Percentiles rank a stretch among this genome's conserved stretches.
Conservation (phyloP, 2,113 vertebrate genomes). For the Onychostruthus taczanowskii region DNA sequence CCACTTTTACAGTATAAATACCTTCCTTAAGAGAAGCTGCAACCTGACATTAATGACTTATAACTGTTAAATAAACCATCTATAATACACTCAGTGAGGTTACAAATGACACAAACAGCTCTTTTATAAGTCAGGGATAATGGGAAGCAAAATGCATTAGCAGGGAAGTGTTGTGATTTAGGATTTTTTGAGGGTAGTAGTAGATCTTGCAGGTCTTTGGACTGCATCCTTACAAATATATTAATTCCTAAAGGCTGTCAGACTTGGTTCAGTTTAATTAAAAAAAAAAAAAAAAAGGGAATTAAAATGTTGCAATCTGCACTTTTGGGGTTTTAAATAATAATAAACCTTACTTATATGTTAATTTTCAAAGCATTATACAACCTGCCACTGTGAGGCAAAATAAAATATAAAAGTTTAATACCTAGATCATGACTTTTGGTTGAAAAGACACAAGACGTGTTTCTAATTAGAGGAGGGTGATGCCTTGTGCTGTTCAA, state of each 20-base stretch:
- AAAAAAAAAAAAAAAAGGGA: neutral
- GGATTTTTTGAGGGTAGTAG: neutral
- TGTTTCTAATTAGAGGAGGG: neutral
- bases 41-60: neutral
- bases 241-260: neutral
- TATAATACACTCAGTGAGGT: neutral
- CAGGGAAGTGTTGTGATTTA: neutral
- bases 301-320: neutral
- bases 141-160: neutral
- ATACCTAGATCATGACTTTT: neutral
- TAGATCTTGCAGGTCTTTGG: neutral
- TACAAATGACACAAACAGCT: neutral
- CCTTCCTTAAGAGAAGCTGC: neutral
- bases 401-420: neutral
- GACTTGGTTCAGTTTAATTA: neutral
- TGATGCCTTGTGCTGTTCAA: neutral
- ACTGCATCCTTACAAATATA: neutral
- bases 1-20: neutral
- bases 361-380: neutral
- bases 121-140: slow-evolving; percentile 12
- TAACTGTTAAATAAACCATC: slow-evolving; percentile 7
- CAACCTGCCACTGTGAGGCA: neutral
- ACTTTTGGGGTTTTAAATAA: neutral
- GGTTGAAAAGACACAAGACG: neutral
- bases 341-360: neutral